Evolutionary conservation across 2,113 vertebrate genomes (phyloP).

Genomic region (Procapra przewalskii): DNA sequence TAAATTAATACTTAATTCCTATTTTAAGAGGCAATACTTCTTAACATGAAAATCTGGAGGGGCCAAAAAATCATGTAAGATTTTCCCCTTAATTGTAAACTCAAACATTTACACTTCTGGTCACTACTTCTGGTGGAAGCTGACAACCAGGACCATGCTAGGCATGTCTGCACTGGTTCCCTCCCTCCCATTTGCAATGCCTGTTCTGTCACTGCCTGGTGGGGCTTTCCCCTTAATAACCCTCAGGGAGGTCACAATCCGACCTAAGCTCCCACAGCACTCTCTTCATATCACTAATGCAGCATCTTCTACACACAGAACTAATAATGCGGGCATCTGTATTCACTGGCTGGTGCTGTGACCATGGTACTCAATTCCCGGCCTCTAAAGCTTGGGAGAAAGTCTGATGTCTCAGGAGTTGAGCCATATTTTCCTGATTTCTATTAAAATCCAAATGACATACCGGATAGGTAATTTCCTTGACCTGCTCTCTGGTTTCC

Average conservation of each 20-base stretch:
- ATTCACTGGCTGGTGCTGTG: background rate
- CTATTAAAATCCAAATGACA: slow-evolving; percentile 31
- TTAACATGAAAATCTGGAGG: background rate
- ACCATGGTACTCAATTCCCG: background rate
- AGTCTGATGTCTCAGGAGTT: background rate
- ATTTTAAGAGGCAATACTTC: background rate
- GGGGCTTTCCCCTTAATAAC: background rate
- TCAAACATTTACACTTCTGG: background rate
- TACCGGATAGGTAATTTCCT: slow-evolving; percentile 92
- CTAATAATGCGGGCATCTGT: background rate
- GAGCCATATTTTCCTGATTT: background rate
- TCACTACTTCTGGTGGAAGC: background rate
- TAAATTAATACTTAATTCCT: background rate
- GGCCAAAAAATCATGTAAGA: background rate
- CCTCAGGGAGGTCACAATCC: background rate
- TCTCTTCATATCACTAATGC: background rate
- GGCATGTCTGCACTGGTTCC: background rate
- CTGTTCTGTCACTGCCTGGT: background rate
- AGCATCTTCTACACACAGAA: background rate
- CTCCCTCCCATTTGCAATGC: background rate
- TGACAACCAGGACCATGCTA: background rate
- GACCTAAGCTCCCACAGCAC: background rate
- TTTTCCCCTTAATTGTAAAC: background rate
- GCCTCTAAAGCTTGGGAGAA: background rate
- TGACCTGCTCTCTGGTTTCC: slow-evolving; percentile 90